phyloP scores from a whole-genome alignment of 2,113 vertebrate genomes.

The Datnioides undecimradiatus region DNA sequence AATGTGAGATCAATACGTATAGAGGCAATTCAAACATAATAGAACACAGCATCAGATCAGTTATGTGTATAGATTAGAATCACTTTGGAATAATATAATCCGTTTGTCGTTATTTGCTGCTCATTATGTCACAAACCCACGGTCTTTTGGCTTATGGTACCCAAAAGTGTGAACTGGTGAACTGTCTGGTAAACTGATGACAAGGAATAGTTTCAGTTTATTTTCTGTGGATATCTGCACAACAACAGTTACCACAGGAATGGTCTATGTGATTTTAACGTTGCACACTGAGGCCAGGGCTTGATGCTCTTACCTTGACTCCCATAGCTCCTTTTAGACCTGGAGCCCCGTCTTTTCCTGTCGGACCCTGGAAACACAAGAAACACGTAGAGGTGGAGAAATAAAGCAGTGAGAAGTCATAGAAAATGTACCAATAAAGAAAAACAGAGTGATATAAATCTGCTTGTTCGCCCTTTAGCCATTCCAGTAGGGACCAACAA shows the following conservation, averaged over 20 bases:
- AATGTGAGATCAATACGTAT: too few relatives aligned
- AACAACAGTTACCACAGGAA: not conserved
- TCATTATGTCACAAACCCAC: too few relatives aligned
- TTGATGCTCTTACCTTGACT: conserved; percentile 81
- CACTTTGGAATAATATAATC: too few relatives aligned
- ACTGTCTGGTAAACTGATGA: not conserved
- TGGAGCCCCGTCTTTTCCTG: conserved; percentile 83
- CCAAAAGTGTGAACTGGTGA: not conserved
- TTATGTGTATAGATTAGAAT: not conserved
- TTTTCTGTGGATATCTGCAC: not conserved
- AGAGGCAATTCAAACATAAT: not conserved
- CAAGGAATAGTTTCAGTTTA: not conserved
- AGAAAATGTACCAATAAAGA: not conserved
- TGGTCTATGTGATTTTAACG: not conserved
- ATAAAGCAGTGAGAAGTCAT: not conserved
- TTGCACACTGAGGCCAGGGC: not conserved
- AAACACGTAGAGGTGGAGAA: not conserved
- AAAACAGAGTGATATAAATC: not conserved
- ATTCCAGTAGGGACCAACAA: conserved; percentile 29
- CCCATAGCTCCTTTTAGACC: conserved; percentile 85
- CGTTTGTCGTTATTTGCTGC: too few relatives aligned
- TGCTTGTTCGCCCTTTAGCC: conserved; percentile 26
- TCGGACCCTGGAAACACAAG: conserved; percentile 82
- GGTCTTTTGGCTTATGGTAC: not conserved
- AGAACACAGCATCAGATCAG: not conserved